Percentiles rank a stretch among this genome's conserved stretches.
Evolutionary conservation across 2,113 vertebrate species (phyloP).

Genomic region (Ranitomeya variabilis): DNA sequence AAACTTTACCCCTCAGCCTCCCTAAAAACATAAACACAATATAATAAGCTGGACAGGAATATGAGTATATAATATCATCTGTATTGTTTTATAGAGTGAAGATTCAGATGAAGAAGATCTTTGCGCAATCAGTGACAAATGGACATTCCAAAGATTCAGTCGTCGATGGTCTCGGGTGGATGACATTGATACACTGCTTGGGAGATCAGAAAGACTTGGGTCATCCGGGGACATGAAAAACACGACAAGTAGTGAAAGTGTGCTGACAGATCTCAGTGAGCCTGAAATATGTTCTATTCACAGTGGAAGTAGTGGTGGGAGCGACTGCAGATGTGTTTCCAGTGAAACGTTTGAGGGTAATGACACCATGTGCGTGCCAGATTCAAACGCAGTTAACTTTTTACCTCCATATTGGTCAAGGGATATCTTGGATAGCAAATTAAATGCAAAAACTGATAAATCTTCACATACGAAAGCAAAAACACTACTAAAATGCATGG

Average conservation of each 20-base stretch:
- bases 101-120: constrained; percentile 96
- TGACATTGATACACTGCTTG: constrained; percentile 76
- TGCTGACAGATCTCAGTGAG: constrained; percentile 93
- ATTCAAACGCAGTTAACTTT: constrained; percentile 68
- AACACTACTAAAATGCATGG: constrained; percentile 91
- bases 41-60: background rate
- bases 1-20: too few relatives aligned
- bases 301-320: constrained; percentile 87
- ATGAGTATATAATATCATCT: background rate
- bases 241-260: constrained; percentile 91
- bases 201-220: constrained; percentile 69
- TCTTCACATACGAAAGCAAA: constrained; percentile 82
- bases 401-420: constrained; percentile 67
- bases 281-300: constrained; percentile 88
- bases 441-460: constrained; percentile 81
- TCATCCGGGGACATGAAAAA: constrained; percentile 79
- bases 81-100: constrained; percentile 78
- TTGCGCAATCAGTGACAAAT: constrained; percentile 93
- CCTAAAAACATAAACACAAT: background rate
- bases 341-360: constrained; percentile 75
- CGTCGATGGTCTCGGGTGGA: constrained; percentile 93
- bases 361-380: constrained; percentile 76
- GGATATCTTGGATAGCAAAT: constrained; percentile 72
- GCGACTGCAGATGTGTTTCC: constrained; percentile 69
- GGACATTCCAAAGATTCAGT: constrained; percentile 96